Percentiles rank a stretch among this genome's conserved stretches.
phyloP scores from a whole-genome alignment of 2,888 invertebrate genomes.

The Cryptops parisi region DNA sequence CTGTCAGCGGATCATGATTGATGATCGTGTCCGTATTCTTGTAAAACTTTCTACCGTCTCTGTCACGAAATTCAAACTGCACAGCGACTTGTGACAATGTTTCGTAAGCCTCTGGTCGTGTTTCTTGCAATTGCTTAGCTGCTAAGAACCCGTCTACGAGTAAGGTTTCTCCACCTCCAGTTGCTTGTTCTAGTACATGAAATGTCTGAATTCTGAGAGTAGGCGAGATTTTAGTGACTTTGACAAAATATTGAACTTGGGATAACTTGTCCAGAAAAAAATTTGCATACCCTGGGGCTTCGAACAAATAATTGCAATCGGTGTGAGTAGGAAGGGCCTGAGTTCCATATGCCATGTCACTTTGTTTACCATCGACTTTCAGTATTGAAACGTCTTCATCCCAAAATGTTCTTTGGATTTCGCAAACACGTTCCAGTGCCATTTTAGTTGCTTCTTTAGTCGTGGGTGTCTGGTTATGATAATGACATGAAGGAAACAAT shows the following conservation, averaged over 20 bases:
- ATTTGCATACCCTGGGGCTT: slow-evolving; percentile 48
- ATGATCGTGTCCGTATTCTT: slow-evolving; percentile 45
- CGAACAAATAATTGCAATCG: slow-evolving; percentile 61
- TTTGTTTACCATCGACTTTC: not conserved
- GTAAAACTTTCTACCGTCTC: slow-evolving; percentile 40
- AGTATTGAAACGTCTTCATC: not conserved
- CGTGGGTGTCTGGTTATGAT: not conserved
- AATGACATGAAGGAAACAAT: not conserved
- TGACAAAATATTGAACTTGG: not conserved
- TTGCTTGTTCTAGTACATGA: slow-evolving; percentile 44
- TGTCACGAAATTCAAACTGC: slow-evolving; percentile 49
- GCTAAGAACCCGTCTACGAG: slow-evolving; percentile 59
- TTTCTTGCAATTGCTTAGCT: slow-evolving; percentile 40
- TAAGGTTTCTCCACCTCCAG: slow-evolving; percentile 54
- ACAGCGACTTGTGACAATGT: slow-evolving; percentile 42
- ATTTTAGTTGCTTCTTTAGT: not conserved
- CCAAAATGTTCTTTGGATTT: not conserved
- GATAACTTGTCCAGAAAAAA: not conserved
- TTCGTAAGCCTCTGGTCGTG: slow-evolving; percentile 43
- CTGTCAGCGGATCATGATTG: slow-evolving; percentile 39
- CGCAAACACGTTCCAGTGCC: not conserved
- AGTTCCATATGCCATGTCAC: not conserved
- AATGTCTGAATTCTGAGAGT: slow-evolving; percentile 36
- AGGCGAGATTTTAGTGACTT: not conserved
- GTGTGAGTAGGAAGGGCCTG: slow-evolving; percentile 50